Evolutionary conservation across 2,888 invertebrate genomes (phyloP), one percentile per base, ranked within the genome.

Genomic region (Furcula furcula): DNA sequence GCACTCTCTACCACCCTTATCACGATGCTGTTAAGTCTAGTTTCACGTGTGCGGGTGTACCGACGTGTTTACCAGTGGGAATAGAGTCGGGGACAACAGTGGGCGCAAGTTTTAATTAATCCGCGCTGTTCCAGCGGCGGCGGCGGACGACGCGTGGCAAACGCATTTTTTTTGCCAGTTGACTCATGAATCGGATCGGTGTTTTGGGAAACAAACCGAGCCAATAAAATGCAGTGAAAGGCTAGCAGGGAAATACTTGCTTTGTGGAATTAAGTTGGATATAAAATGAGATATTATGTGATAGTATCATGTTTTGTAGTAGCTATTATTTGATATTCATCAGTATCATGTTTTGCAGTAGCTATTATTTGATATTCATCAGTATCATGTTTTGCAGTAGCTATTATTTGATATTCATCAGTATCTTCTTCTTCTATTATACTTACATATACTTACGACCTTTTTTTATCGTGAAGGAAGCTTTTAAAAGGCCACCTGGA

Each of bases 71-170:
- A 31, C 14, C 26, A 15, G 22, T 29, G 22, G 30, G 21, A 37
- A 31, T 31, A 38, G 23, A 36, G 42, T 25, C 36, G 11, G 47
- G 47, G 33, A 49, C 46, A 43, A 40, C 42, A 36, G 33, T 25
- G 32, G 26, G 46, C 29, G 29, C 52, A 55, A 55, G 47, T 55
- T 55, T 55, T 55, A 55, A 55, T 55, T 46, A 55, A 52, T 49
- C 55, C 42, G 37, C 45, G 40, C 12, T 3, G 10, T 21, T 6
- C 2, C 3, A 20, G 10, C 21, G 21, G 9, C 21, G 10, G 16
- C 6, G 4, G 16, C 6, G 16, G 16, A 9, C 20, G 21, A 4
- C 10, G 21, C 21, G 10, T 5, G 21, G 2, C 23, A 12, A 12
- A 6, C 22, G 4, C 10, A 11, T 11, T 22, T 10, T 20, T 20